Evolutionary conservation across 1,140 invertebrate species (phyloP).

Genomic region (Drosophila yakuba): DNA sequence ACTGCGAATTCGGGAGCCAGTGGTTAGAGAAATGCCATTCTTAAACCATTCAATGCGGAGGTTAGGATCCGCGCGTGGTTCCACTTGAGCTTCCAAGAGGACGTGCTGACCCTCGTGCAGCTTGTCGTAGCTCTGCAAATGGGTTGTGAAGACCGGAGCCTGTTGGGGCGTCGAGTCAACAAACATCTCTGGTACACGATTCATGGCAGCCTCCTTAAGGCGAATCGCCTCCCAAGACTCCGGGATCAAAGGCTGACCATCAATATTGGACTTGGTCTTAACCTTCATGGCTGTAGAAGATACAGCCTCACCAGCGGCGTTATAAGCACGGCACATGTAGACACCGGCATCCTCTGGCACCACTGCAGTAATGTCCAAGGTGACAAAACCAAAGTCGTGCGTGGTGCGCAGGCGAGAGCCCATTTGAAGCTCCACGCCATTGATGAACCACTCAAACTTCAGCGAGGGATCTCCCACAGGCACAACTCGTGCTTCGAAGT

Average conservation of each 20-base stretch:
- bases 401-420: slow-evolving; percentile 94
- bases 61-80: slow-evolving; percentile 98
- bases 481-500: slow-evolving; percentile 98
- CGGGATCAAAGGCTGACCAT: slow-evolving; percentile 92
- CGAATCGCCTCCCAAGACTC: slow-evolving; percentile 96
- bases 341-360: slow-evolving; percentile 96
- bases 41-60: slow-evolving; percentile 96
- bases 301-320: slow-evolving; percentile 95
- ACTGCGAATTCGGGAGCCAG: slow-evolving; percentile 93
- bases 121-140: slow-evolving; percentile 94
- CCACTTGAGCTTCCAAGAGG: slow-evolving; percentile 96
- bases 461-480: slow-evolving; percentile 96
- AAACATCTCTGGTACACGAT: slow-evolving; percentile 93
- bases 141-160: slow-evolving; percentile 95
- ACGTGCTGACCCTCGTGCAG: slow-evolving; percentile 95
- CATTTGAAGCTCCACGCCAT: slow-evolving; percentile 96
- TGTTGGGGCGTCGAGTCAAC: slow-evolving; percentile 92
- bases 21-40: slow-evolving; percentile 93
- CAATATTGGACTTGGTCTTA: slow-evolving; percentile 91
- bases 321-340: slow-evolving; percentile 97
- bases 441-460: slow-evolving; percentile 97
- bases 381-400: slow-evolving; percentile 97
- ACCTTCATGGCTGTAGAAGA: slow-evolving; percentile 95
- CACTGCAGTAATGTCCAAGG: slow-evolving; percentile 94
- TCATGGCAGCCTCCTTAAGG: slow-evolving; percentile 94